These are phyloP conservation scores for Pseudococcus viburni DNA, from an alignment of 2,888 invertebrate genomes.

Conservation along the genomic window DNA sequence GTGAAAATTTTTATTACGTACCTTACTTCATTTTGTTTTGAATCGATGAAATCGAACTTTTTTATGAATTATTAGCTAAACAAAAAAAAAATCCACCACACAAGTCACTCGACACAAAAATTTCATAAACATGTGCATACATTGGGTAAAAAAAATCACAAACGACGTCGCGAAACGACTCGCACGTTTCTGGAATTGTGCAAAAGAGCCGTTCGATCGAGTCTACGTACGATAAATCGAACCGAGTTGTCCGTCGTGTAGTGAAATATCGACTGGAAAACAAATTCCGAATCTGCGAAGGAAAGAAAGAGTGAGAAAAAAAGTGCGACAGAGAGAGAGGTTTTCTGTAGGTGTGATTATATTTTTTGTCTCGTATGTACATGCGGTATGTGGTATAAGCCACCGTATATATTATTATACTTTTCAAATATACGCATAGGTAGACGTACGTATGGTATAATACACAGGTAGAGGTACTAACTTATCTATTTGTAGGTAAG, in stretches of 20 bases:
- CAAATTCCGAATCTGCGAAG: not conserved
- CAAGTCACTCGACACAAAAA: not conserved
- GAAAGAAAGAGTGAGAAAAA: not conserved
- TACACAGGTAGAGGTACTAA: not conserved
- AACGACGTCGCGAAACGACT: not conserved
- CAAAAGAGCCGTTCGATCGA: not conserved
- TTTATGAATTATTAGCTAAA: not conserved
- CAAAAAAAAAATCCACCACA: not conserved
- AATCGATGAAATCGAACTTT: not conserved
- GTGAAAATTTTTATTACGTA: not conserved
- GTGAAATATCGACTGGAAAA: conserved; percentile 62
- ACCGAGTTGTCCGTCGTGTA: conserved; percentile 15
- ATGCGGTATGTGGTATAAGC: not conserved
- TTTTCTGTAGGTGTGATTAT: conserved; percentile 60
- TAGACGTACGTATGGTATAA: not conserved
- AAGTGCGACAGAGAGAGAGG: not conserved
- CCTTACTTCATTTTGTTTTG: not conserved
- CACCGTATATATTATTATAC: conserved; percentile 8
- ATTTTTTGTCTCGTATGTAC: not conserved
- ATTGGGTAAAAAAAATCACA: not conserved
- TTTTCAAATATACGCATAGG: not conserved
- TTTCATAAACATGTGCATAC: not conserved
- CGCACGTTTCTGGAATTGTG: not conserved
- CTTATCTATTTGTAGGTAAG: not conserved
- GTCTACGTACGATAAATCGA: conserved; percentile 13